phyloP scores from a whole-genome alignment of 2,113 vertebrate species.

The Elachura formosa region DNA sequence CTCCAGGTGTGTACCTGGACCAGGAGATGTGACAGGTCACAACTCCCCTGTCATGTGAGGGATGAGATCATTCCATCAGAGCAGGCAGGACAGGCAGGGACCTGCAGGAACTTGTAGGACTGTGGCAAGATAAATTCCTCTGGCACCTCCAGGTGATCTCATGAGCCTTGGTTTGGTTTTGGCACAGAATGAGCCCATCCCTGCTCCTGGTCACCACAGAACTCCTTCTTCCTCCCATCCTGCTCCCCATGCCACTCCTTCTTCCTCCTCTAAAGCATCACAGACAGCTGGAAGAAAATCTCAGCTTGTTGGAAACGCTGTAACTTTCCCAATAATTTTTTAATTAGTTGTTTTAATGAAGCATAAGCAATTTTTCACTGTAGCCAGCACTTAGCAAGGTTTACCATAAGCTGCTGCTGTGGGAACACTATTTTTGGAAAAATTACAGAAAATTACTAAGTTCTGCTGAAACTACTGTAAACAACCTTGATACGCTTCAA shows the following conservation, averaged over 20 bases:
- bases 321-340: background rate
- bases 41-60: background rate
- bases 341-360: background rate
- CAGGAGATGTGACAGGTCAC: background rate
- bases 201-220: background rate
- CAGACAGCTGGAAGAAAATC: background rate
- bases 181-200: background rate
- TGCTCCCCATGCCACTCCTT: background rate
- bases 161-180: background rate
- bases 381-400: background rate
- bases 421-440: background rate
- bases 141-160: background rate
- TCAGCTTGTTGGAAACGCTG: rapidly evolving
- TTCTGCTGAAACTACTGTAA: background rate
- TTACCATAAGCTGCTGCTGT: background rate
- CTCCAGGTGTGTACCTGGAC: background rate
- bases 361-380: background rate
- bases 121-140: background rate
- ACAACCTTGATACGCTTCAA: background rate
- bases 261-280: background rate
- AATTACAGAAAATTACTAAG: background rate
- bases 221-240: background rate
- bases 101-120: background rate
- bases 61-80: background rate
- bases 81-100: background rate